Conservation (phyloP, 2,888 invertebrate species). For the Blastobasis adustella region DNA sequence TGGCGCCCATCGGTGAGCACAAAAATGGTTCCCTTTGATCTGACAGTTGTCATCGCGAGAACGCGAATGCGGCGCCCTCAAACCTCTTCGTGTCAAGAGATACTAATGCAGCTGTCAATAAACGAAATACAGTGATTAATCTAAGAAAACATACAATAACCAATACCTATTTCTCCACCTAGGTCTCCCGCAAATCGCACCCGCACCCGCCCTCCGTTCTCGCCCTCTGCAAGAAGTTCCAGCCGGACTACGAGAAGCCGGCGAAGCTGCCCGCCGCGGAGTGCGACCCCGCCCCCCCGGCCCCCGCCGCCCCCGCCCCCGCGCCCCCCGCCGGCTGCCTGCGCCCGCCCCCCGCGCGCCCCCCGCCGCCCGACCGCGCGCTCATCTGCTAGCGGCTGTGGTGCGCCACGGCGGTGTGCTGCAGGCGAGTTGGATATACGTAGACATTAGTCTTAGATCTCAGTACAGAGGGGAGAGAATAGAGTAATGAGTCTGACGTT, state of each 20-base stretch:
- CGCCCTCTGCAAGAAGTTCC: slow-evolving; percentile 71
- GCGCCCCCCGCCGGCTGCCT: slow-evolving; percentile 18
- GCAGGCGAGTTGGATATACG: too few species aligned
- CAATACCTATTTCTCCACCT: slow-evolving; percentile 6
- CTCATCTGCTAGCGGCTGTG: slow-evolving; percentile 50
- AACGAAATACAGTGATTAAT: too few species aligned
- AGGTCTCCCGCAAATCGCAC: slow-evolving; percentile 76
- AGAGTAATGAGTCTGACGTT: too few species aligned
- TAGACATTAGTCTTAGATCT: too few species aligned
- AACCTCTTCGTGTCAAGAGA: too few species aligned
- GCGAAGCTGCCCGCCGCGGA: slow-evolving; percentile 37
- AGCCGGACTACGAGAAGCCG: slow-evolving; percentile 69
- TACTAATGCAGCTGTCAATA: too few species aligned
- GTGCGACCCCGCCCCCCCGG: slow-evolving; percentile 21
- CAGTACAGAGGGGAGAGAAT: too few species aligned
- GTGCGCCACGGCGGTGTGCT: slow-evolving; percentile 14
- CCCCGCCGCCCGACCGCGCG: slow-evolving; percentile 36
- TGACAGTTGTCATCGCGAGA: too few species aligned
- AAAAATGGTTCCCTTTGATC: too few species aligned
- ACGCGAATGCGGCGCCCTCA: too few species aligned
- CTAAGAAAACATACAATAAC: too few species aligned
- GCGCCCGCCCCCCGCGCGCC: slow-evolving; percentile 26
- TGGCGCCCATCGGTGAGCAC: too few species aligned
- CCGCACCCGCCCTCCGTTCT: slow-evolving; percentile 71
- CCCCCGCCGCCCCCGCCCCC: slow-evolving; percentile 21